phyloP scores from a whole-genome alignment of 2,888 invertebrate species.

The Camptogramma bilineatum region DNA sequence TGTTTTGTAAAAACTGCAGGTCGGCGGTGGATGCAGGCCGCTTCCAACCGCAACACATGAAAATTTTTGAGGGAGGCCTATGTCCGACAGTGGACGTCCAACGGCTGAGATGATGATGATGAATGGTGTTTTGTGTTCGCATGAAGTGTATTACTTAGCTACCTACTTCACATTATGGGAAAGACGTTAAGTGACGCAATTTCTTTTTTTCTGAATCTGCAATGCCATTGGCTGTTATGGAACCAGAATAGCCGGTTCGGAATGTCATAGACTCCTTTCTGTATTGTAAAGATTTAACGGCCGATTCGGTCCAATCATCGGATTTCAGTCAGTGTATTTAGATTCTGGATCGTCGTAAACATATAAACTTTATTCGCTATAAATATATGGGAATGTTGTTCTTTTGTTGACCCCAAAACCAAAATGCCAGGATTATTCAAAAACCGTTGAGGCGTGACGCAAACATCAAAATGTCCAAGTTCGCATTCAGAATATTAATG shows the following conservation, averaged over 20 bases:
- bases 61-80: no score
- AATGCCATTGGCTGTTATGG: constrained; percentile 9
- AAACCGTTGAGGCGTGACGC: no score
- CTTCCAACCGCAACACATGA: no score
- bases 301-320: background rate
- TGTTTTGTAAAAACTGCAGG: no score
- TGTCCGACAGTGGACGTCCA: no score
- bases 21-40: no score
- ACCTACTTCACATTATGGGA: background rate
- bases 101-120: no score
- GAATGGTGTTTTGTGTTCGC: background rate
- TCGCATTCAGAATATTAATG: no score
- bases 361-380: background rate
- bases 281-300: background rate
- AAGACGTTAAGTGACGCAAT: constrained; percentile 1
- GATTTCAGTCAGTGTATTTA: background rate
- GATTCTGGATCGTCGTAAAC: background rate
- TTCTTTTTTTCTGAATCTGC: constrained; percentile 12
- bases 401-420: no score
- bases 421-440: no score
- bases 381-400: no score
- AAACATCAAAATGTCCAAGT: no score
- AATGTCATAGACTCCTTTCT: constrained; percentile 10
- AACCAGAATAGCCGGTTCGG: constrained; percentile 13
- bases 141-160: background rate